Evolutionary conservation across 1,140 invertebrate species (phyloP).

Genomic region (Drosophila kohkoa): DNA sequence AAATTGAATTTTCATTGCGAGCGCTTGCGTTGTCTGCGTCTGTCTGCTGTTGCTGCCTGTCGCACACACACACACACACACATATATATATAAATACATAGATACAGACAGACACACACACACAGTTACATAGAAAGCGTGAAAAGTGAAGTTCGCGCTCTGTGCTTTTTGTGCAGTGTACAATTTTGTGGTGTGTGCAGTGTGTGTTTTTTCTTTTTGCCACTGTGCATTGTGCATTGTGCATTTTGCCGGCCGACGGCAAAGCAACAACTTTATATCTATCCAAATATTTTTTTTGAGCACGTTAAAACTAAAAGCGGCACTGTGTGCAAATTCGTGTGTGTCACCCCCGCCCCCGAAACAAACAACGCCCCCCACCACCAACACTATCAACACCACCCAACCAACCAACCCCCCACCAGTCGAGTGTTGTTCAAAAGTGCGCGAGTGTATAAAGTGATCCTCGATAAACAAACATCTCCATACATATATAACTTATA

Average conservation of each 20-base stretch:
- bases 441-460: conserved; percentile 10
- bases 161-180: conserved; percentile 7
- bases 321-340: conserved; percentile 18
- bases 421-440: conserved; percentile 11
- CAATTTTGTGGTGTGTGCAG: background rate
- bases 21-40: conserved; percentile 64
- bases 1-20: conserved; percentile 84
- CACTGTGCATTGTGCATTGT: background rate
- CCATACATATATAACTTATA: too few species aligned
- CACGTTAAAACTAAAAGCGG: conserved; percentile 27
- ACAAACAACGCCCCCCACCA: background rate
- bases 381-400: too few species aligned
- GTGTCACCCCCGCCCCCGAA: background rate
- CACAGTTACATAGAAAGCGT: background rate
- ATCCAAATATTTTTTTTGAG: conserved; percentile 40
- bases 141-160: conserved; percentile 6
- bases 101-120: conserved; percentile 11
- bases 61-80: conserved; percentile 32
- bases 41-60: conserved; percentile 42
- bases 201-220: conserved; percentile 26
- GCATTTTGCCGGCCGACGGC: conserved; percentile 60
- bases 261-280: conserved; percentile 15
- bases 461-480: too few species aligned
- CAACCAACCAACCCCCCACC: background rate
- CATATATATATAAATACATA: background rate